Evolutionary conservation across 1,140 invertebrate genomes (phyloP).

Genomic region (Ptiloglossa arizonensis): DNA sequence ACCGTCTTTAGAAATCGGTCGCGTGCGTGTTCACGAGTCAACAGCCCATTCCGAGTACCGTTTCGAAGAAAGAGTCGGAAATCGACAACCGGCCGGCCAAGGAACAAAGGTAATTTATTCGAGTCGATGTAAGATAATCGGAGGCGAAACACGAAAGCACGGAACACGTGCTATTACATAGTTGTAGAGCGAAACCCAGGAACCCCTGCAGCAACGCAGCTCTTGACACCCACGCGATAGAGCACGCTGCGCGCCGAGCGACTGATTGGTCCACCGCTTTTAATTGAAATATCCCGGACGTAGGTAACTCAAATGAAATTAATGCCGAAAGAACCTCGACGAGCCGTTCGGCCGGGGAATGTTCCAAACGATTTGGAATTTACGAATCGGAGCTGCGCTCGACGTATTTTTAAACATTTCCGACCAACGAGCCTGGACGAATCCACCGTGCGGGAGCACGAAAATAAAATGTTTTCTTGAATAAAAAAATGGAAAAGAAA

Average conservation of each 20-base stretch:
- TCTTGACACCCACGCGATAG: conserved; percentile 54
- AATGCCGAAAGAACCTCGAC: conserved; percentile 33
- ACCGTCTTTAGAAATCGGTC: background rate
- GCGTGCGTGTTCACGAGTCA: conserved; percentile 17
- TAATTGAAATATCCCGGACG: conserved; percentile 76
- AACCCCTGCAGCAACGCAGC: conserved; percentile 33
- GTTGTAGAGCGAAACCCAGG: conserved; percentile 18
- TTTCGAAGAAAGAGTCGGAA: conserved; percentile 1
- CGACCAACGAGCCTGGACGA: too few relatives aligned
- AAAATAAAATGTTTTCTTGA: too few relatives aligned
- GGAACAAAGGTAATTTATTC: conserved; percentile 38
- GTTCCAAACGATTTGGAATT: background rate
- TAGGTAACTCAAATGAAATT: conserved; percentile 54
- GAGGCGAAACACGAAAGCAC: conserved; percentile 23
- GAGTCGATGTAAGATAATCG: conserved; percentile 42
- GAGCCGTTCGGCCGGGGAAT: background rate
- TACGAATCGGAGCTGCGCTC: too few relatives aligned
- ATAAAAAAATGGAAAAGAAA: too few relatives aligned
- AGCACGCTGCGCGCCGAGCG: conserved; percentile 52
- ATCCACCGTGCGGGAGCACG: too few relatives aligned
- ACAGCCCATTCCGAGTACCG: conserved; percentile 5
- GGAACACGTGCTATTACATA: conserved; percentile 26
- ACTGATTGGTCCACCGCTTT: conserved; percentile 65
- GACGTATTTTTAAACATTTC: too few relatives aligned
- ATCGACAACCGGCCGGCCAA: background rate